phyloP scores from a whole-genome alignment of 2,888 invertebrate genomes.

The Elysia crispata region DNA sequence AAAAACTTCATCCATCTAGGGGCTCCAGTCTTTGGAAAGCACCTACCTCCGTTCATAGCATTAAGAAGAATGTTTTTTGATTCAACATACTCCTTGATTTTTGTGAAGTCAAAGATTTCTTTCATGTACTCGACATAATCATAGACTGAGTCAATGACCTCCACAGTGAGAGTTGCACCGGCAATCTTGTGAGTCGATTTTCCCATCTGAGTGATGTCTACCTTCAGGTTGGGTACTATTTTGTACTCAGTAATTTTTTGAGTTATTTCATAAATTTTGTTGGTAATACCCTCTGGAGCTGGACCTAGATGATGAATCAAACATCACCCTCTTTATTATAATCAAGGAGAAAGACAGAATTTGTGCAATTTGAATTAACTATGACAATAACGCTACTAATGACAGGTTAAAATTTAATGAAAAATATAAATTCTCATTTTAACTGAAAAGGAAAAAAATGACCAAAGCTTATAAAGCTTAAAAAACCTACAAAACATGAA shows the following conservation, averaged over 20 bases:
- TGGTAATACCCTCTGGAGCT: conserved; percentile 93
- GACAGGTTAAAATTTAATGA: too few species aligned
- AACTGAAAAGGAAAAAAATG: too few species aligned
- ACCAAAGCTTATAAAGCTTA: too few species aligned
- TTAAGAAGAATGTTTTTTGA: conserved; percentile 89
- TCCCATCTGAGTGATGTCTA: conserved; percentile 83
- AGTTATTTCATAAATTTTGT: conserved; percentile 90
- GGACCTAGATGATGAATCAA: too few species aligned
- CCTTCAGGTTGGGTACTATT: conserved; percentile 87
- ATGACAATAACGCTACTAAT: too few species aligned
- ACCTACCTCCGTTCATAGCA: conserved; percentile 95
- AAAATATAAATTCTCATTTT: too few species aligned
- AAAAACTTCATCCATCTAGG: too few species aligned
- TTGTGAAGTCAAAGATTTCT: conserved; percentile 95
- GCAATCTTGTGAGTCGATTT: conserved; percentile 80
- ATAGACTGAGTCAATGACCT: conserved; percentile 92
- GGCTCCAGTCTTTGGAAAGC: conserved; percentile 49
- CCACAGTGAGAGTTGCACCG: conserved; percentile 77
- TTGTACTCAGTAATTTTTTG: conserved; percentile 88
- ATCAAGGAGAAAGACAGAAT: too few species aligned
- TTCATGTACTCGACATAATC: conserved; percentile 95
- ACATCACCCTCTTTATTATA: too few species aligned
- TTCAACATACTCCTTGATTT: conserved; percentile 85
- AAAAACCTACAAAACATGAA: too few species aligned
- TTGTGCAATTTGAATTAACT: too few species aligned